phyloP scores from a whole-genome alignment of 2,888 invertebrate species.

The Busseola fusca region DNA sequence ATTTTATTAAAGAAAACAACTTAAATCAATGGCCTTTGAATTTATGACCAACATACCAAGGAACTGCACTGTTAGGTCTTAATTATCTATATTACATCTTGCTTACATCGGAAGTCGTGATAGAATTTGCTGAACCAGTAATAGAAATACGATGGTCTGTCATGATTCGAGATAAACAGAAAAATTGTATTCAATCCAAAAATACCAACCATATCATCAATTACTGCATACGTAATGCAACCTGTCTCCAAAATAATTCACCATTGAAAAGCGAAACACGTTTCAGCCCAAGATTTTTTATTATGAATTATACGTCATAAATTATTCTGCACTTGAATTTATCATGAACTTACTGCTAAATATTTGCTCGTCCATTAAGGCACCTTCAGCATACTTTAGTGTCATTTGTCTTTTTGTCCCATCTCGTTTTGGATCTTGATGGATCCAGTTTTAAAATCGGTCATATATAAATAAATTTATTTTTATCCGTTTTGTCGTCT shows the following conservation, averaged over 20 bases:
- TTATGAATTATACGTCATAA: conserved; percentile 77
- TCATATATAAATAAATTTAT: conserved; percentile 42
- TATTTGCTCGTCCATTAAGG: conserved; percentile 65
- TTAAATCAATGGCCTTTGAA: background rate
- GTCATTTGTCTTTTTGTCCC: conserved; percentile 63
- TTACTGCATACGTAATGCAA: conserved; percentile 27
- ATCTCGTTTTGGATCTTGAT: conserved; percentile 37
- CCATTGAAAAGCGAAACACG: conserved; percentile 62
- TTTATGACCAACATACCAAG: background rate
- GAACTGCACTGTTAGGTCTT: background rate
- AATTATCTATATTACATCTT: background rate
- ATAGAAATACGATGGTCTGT: background rate
- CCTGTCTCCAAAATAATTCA: conserved; percentile 28
- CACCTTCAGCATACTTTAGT: conserved; percentile 67
- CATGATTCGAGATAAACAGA: conserved; percentile 6
- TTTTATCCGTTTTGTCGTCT: conserved; percentile 2
- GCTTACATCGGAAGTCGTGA: background rate
- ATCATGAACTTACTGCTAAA: conserved; percentile 66
- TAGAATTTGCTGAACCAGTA: background rate
- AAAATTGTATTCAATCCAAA: conserved; percentile 8
- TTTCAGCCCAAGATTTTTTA: conserved; percentile 63
- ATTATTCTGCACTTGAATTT: conserved; percentile 73
- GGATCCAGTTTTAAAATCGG: conserved; percentile 53
- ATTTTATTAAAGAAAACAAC: conserved; percentile 6
- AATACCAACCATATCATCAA: conserved; percentile 25